A percentile compares a stretch with the other conserved stretches of the same genome.
These are phyloP conservation scores for Syngnathus floridae DNA, from an alignment of 2,113 vertebrate genomes.

Conservation along the genomic window DNA sequence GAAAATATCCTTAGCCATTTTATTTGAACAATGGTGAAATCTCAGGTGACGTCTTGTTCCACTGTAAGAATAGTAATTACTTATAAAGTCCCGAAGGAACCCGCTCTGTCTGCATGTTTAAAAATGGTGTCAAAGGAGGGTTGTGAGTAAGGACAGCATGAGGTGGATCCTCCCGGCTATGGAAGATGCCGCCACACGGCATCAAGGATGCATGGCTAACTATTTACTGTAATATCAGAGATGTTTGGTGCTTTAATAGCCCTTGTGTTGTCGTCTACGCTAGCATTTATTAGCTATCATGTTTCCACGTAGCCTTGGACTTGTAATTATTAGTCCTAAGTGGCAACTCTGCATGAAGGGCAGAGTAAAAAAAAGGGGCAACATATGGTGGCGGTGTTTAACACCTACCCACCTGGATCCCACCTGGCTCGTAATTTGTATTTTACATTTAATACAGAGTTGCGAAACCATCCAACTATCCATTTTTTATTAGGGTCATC, in stretches of 20 bases:
- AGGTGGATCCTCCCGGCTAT: neutral
- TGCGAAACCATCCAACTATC: neutral
- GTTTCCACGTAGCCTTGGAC: neutral
- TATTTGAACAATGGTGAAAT: neutral
- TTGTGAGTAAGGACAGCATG: slow-evolving; percentile 3
- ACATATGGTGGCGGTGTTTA: neutral
- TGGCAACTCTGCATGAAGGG: no score
- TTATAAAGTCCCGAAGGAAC: neutral
- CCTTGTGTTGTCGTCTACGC: neutral
- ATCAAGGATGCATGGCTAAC: neutral
- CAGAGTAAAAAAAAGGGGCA: neutral
- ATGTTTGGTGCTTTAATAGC: neutral
- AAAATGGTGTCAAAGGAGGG: neutral
- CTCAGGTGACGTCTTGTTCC: neutral
- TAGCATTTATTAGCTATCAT: neutral
- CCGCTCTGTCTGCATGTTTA: neutral
- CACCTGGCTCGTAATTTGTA: neutral
- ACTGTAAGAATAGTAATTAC: slow-evolving; percentile 1
- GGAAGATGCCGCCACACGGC: neutral
- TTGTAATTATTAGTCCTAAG: neutral
- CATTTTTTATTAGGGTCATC: neutral
- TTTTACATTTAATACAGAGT: neutral
- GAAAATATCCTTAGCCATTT: neutral
- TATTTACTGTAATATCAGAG: neutral
- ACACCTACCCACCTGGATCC: neutral